Base-by-base conservation (phyloP, 1,140 invertebrate species). In the Lepidurus arcticus region DNA sequence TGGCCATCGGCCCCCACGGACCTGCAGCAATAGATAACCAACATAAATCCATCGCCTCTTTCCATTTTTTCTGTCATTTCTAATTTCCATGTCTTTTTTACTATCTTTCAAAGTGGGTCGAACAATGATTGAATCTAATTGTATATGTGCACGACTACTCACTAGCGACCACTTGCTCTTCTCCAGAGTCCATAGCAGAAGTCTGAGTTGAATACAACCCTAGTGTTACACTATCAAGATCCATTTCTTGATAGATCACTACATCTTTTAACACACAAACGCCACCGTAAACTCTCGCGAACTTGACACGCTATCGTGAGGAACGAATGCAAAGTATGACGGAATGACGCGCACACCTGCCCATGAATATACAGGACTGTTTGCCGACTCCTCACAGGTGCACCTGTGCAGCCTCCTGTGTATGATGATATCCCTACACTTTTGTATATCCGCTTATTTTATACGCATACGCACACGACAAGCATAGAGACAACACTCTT, bases 381-480 rank as follows among this genome's bases (percentile, higher is more conserved):
- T 65, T 65, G 21, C 21, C 53, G 53, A 34, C 53, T 21, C 13
- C 53, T 65, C 53, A 65, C 53, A 65, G 53, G 53, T 65, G 53
- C 53, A 65, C 53, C 53, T 65, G 53, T 65, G 13, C 53, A 65
- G 13, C 53, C 53, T 65, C 53, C n/a, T 65, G 53, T 65, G n/a
- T 65, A 16, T 21, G 16, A 16, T 7, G 16, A 65, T 9, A 7
- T 65, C 13, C 13, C 53, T 65, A 65, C 13, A 65, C 7, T 16
- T 21, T 21, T 65, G 13, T 65, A 21, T 7, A 11, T 21, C 21
- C 53, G 21, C 21, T 65, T 65, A n/a, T n/a, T n/a, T n/a, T 13
- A 7, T 7, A 7, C 53, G 21, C 6, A 65, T 13, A 13, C 4
- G 9, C 53, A 7, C 21, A 65, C 21, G 13, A 7, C 13, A 16